Evolutionary conservation across 2,113 vertebrate species (phyloP).

Genomic region (Nibea coibor): DNA sequence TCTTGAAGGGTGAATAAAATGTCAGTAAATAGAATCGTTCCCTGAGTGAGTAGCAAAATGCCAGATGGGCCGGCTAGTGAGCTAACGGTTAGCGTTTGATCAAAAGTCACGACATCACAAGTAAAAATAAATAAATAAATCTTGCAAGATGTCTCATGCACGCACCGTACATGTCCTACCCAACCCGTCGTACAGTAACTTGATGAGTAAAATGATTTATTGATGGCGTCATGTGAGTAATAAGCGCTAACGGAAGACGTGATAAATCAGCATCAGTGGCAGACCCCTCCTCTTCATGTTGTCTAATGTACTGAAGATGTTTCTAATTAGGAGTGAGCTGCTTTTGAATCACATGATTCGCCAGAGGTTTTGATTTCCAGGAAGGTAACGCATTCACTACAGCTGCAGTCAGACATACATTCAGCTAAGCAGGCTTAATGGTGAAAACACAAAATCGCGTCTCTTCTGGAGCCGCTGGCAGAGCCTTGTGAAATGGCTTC

Average conservation of each 20-base stretch:
- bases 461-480: background rate
- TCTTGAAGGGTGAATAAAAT: too few species aligned
- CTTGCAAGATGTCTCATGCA: too few species aligned
- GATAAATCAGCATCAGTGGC: background rate
- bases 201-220: background rate
- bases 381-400: background rate
- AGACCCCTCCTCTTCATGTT: background rate
- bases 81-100: too few species aligned
- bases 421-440: background rate
- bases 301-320: background rate
- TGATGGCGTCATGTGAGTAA: background rate
- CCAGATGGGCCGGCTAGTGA: too few species aligned
- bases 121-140: too few species aligned
- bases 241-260: background rate
- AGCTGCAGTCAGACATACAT: background rate
- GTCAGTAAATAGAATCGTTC: too few species aligned
- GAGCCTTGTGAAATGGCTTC: background rate
- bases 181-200: background rate
- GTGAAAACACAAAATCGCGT: background rate
- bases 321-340: background rate
- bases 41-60: too few species aligned
- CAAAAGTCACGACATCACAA: too few species aligned
- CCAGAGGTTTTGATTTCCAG: background rate
- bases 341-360: background rate
- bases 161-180: too few species aligned